These are phyloP conservation scores for Sibirionetta formosa DNA, from an alignment of 2,797 vertebrate genomes.

Conservation along the genomic window DNA sequence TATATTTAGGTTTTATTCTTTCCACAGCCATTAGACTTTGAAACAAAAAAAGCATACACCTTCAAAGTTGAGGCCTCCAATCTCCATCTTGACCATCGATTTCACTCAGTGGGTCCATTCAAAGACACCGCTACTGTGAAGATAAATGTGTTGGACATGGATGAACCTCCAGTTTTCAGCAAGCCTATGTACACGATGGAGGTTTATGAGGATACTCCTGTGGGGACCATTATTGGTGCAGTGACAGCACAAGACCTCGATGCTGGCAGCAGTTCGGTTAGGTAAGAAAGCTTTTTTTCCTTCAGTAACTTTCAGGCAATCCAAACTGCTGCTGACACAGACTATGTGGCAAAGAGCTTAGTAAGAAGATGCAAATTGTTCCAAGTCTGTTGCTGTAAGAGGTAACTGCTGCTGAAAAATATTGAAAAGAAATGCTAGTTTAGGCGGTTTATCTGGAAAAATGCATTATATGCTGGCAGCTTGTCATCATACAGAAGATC, in stretches of 20 bases:
- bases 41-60: constrained; percentile 96
- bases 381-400: background rate
- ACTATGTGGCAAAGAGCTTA: background rate
- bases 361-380: background rate
- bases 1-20: constrained; percentile 37
- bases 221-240: constrained; percentile 95
- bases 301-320: background rate
- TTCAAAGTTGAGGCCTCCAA: constrained; percentile 98
- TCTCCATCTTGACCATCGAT: constrained; percentile 92
- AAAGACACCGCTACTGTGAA: constrained; percentile 98
- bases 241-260: constrained; percentile 98
- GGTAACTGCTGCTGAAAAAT: background rate
- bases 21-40: constrained; percentile 92
- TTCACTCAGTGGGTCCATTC: constrained; percentile 94
- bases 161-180: constrained; percentile 97
- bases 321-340: background rate
- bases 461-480: background rate
- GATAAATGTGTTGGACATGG: constrained; percentile 95
- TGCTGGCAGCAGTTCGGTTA: constrained; percentile 92
- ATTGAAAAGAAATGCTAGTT: background rate
- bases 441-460: background rate
- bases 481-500: background rate
- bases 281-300: constrained; percentile 82
- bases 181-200: constrained; percentile 95
- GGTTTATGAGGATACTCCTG: constrained; percentile 95